phyloP scores from a whole-genome alignment of 2,797 vertebrate genomes.

The Sebastes trivittatus region DNA sequence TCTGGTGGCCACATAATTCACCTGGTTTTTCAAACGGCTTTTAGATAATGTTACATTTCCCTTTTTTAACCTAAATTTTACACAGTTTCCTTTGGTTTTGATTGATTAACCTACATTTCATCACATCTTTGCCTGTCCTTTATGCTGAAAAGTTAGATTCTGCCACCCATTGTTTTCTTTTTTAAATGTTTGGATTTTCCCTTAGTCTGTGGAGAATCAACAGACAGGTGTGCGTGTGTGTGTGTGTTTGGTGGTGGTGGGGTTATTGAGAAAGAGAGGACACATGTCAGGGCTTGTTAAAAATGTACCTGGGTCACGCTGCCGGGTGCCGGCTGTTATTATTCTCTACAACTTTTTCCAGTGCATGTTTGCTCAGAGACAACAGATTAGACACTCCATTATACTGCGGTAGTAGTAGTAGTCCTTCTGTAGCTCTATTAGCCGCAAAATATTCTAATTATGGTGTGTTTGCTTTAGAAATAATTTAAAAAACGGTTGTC shows the following conservation, averaged over 20 bases:
- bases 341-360: neutral
- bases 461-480: neutral
- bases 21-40: neutral
- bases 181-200: neutral
- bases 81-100: neutral
- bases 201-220: slow-evolving; percentile 1
- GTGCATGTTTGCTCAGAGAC: slow-evolving; percentile 16
- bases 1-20: neutral
- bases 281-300: slow-evolving; percentile 47
- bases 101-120: neutral
- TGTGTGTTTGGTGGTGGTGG: neutral
- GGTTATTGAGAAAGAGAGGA: neutral
- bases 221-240: neutral
- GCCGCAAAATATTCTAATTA: neutral
- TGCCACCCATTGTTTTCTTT: neutral
- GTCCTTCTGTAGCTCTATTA: neutral
- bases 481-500: neutral
- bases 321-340: neutral
- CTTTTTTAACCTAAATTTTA: neutral
- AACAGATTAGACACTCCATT: neutral
- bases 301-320: slow-evolving; percentile 25
- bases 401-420: neutral
- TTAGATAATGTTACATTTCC: neutral
- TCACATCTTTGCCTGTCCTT: neutral
- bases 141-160: neutral